Base-by-base conservation (phyloP, 2,797 vertebrate species). In the Micrastur ruficollis region DNA sequence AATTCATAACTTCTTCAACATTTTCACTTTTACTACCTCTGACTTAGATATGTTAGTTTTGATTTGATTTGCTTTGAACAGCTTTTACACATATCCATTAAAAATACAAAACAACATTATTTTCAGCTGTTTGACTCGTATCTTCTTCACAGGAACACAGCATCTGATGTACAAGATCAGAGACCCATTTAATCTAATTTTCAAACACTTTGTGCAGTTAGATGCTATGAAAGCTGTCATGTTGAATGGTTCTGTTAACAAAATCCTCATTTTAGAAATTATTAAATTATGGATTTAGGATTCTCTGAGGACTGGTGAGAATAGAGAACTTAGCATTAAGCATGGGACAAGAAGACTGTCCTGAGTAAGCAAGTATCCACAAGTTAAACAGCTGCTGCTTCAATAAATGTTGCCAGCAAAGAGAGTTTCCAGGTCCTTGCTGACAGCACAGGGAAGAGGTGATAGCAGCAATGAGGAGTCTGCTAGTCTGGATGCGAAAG, bases 41-140 rank as follows among this genome's bases (percentile, higher is more conserved):
- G 55, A 95, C 76, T 88, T 81, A 88, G 55, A 32, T 61, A 50
- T 32, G 38, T 63, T 92, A 80, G 74, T 94, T 96, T 89, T 93
- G 40, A 19, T 55, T 86, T 92, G 2, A 59, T 89, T 91, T 95
- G 59, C 76, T 95, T 91, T 97, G 76, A 95, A 96, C 78, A 70
- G 71, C n/a, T 95, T 91, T 95, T 75, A 81, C 50, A 85, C 8
- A 73, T 68, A 82, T 29, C 80, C 78, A 94, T 93, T 85, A 96
- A 96, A 96, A 96, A 94, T 92, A 95, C 49, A 97, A 91, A 94
- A 74, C 68, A 89, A 71, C 90, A 91, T 96, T 94, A 75, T 88
- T 89, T 95, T 90, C 79, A 93, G 66, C 82, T 86, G 49, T 81
- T 82, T 94, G 80, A 90, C 70, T 94, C 40, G 14, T 46, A 86